These are phyloP conservation scores for Glomeris marginata DNA, from an alignment of 2,888 invertebrate genomes.

Conservation along the genomic window DNA sequence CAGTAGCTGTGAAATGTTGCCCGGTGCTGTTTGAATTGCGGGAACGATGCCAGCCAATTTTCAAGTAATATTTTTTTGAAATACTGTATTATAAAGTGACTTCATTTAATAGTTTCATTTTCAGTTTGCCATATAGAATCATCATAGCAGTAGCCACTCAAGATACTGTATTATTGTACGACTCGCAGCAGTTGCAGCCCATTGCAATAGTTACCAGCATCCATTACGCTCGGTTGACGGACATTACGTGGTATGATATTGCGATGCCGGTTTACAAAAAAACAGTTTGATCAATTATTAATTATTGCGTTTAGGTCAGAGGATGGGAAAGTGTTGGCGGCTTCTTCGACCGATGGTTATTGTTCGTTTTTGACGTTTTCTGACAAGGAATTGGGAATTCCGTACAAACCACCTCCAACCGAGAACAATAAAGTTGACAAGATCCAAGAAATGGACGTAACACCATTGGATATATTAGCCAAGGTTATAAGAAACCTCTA, in stretches of 20 bases:
- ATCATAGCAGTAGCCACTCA: slow-evolving; percentile 84
- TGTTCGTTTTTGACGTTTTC: slow-evolving; percentile 69
- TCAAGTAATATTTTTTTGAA: slow-evolving; percentile 24
- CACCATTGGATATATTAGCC: too few species aligned
- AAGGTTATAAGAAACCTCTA: too few species aligned
- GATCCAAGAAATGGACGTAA: not conserved
- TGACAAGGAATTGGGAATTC: slow-evolving; percentile 50
- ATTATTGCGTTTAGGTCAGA: slow-evolving; percentile 40
- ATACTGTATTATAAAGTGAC: not conserved
- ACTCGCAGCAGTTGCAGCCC: slow-evolving; percentile 67
- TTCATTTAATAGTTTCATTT: slow-evolving; percentile 10
- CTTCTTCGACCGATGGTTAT: slow-evolving; percentile 80
- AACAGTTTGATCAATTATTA: too few species aligned
- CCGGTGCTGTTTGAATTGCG: slow-evolving; percentile 51
- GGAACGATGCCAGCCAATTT: slow-evolving; percentile 28
- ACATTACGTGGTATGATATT: slow-evolving; percentile 56
- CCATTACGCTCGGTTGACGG: slow-evolving; percentile 76
- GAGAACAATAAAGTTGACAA: too few species aligned
- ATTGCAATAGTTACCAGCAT: slow-evolving; percentile 67
- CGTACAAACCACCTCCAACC: slow-evolving; percentile 29
- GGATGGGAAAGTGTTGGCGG: slow-evolving; percentile 57
- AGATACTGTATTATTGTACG: slow-evolving; percentile 66
- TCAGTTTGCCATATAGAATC: slow-evolving; percentile 54
- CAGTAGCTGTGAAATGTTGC: slow-evolving; percentile 68
- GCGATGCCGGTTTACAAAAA: not conserved